Evolutionary conservation across 2,888 invertebrate genomes (phyloP).

Genomic region (Ariolimax columbianus): DNA sequence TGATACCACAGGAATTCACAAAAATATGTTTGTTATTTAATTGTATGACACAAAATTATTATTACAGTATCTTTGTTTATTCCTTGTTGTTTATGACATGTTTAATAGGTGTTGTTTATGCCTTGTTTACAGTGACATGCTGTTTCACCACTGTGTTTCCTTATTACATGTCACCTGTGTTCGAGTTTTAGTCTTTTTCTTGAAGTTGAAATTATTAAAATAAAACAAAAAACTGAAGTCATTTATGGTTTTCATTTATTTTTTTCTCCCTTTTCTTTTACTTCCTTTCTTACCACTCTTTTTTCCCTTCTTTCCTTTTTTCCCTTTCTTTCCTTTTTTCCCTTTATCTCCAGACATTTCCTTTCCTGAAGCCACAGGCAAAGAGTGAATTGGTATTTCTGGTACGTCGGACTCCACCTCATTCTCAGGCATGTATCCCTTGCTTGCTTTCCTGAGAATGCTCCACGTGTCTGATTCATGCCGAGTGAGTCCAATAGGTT

Average conservation of each 20-base stretch:
- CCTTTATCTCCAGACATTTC: slow-evolving; percentile 31
- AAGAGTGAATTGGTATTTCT: slow-evolving; percentile 64
- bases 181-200: too few species aligned
- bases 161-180: too few species aligned
- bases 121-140: too few species aligned
- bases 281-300: slow-evolving; percentile 33
- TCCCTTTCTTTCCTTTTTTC: slow-evolving; percentile 13
- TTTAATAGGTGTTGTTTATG: too few species aligned
- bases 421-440: slow-evolving; percentile 67
- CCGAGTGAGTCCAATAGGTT: slow-evolving; percentile 62
- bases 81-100: too few species aligned
- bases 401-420: slow-evolving; percentile 67
- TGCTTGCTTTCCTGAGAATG: slow-evolving; percentile 61
- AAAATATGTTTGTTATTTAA: too few species aligned
- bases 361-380: slow-evolving; percentile 54
- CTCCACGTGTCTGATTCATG: slow-evolving; percentile 64
- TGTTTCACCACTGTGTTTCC: too few species aligned
- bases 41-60: too few species aligned
- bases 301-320: slow-evolving; percentile 30
- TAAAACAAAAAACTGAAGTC: background rate
- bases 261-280: slow-evolving; percentile 20
- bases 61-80: too few species aligned
- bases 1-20: too few species aligned
- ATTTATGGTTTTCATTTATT: background rate
- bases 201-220: too few species aligned